Base-by-base conservation (phyloP, 2,797 vertebrate genomes). In the Malacoctenus gilli region DNA sequence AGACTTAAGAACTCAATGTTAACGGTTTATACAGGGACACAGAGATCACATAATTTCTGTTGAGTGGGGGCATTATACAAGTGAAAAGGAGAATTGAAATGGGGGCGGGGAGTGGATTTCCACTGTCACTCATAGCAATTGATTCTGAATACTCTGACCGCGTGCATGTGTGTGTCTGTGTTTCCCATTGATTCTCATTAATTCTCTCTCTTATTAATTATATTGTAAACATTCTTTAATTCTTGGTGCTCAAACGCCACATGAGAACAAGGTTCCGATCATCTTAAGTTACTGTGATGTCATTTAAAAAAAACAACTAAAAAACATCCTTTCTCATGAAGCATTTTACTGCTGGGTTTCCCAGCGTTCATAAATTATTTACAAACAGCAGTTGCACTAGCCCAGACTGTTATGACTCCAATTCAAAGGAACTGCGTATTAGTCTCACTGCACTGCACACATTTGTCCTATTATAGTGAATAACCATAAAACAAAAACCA, bases 301-400 rank as follows among this genome's bases (percentile, higher is more conserved):
- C 36, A 62, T 60, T 65, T 50, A n/a, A 59, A 44, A 44, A 32
- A 32, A 32, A 28, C 9, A 23, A 23, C 8, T 4, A n/a, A 57
- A 38, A 38, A 42, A 9, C 2, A 4, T 1, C 8, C 2, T 44
- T 60, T 56, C 72, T 63, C 8, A 39, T 50, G 21, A 30, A 64
- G 40, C 38, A 19, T 70, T 79, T 77, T 63, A 44, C 15, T 0
- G 6, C 40, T 41, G 8, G 35, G 68, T 75, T 60, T 57, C 53
- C 34, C 50, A 53, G 44, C 65, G 54, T 62, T 35, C 57, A 63
- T 85, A 68, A 84, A 82, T 84, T 59, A 84, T 83, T 85, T 69
- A 81, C 63, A 67, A 44, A 39, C 41, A 70, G 66, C 39, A 65
- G 55, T 75, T 64, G 46, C 53, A 72, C 52, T 37, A 58, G 66